Evolutionary conservation across 2,888 invertebrate species (phyloP).

Genomic region (Macrosoma leucophasiata): DNA sequence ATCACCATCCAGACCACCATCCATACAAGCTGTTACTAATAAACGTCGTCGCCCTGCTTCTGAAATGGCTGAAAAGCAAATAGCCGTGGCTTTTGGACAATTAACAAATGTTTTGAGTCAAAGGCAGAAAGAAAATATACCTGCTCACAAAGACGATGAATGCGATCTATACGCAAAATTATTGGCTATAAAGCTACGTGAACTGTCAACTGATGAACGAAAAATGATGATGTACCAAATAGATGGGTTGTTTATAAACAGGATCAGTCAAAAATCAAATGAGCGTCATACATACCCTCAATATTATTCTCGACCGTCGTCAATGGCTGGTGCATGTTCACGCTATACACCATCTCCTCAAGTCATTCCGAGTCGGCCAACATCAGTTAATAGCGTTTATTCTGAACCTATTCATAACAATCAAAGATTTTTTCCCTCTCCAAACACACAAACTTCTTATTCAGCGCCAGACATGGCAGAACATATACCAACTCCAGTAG

Average conservation of each 20-base stretch:
- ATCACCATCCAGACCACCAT: no score
- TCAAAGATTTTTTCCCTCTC: conserved; percentile 14
- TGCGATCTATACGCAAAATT: conserved; percentile 30
- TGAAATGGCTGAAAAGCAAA: conserved; percentile 25
- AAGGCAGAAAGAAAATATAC: no score
- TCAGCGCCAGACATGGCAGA: conserved; percentile 14
- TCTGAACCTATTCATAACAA: conserved; percentile 19
- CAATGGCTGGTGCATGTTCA: conserved; percentile 13
- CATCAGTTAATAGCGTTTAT: conserved; percentile 22
- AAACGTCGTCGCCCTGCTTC: conserved; percentile 23
- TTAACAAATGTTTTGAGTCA: no score
- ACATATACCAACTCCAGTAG: conserved; percentile 20
- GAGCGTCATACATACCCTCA: conserved; percentile 11
- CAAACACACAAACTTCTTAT: conserved; percentile 14
- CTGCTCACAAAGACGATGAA: no score
- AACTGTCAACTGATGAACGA: conserved; percentile 23
- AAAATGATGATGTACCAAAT: conserved; percentile 25
- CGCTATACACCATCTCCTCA: conserved; percentile 14
- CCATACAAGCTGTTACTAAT: no score
- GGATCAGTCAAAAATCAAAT: conserved; percentile 18
- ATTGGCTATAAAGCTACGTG: conserved; percentile 27
- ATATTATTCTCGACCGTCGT: conserved; percentile 10
- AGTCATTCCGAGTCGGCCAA: conserved; percentile 22
- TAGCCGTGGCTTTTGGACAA: conserved; percentile 25
- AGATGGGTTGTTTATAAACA: conserved; percentile 25